Base-by-base conservation (phyloP, 2,888 invertebrate species). In the Euzophera pinguis region DNA sequence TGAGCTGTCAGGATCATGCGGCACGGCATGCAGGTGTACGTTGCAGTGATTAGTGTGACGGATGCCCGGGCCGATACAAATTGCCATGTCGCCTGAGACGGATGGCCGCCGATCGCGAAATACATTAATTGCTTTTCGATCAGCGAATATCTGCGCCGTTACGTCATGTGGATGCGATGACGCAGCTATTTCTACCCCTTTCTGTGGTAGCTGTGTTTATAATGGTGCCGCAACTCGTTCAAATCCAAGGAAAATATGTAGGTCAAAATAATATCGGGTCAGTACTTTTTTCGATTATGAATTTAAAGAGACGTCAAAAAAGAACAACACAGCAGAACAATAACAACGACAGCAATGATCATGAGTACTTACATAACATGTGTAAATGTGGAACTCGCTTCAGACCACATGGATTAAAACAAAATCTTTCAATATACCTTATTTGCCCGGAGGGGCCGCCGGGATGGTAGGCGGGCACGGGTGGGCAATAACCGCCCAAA, bases 401-500 rank as follows among this genome's bases (percentile, higher is more conserved):
- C 54, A 55, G 52, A 49, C 48, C 49, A 51, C 53, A 60, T 64
- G 68, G 70, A 75, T 75, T 75, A 76, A 73, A 73, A 73, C 69
- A 70, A 62, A 73, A 74, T 72, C 73, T 73, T 77, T 75, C 77
- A 78, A 81, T 81, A 76, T 71, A 65, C 71, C 65, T 64, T 76
- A 76, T 78, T 78, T 80, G 79, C 73, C 71, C 72, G 71, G 71
- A 70, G 73, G 73, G 70, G 75, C 70, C 69, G 67, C 64, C 55
- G 70, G 65, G 75, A 78, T 80, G 83, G 78, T 71, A 73, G 76
- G 45, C 9, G 29, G 45, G 45, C 32, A 32, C 32, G 45, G 81
- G 81, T 77, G 80, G 81, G 80, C 84, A 84, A 87, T 84, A 85
- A 81, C 84, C 84, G 73, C 79, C 83, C 79, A 80, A 86, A 87